A percentile compares a stretch with the other conserved stretches of the same genome.
Evolutionary conservation across 2,797 vertebrate species (phyloP).

Genomic region (Sebastes jordani): DNA sequence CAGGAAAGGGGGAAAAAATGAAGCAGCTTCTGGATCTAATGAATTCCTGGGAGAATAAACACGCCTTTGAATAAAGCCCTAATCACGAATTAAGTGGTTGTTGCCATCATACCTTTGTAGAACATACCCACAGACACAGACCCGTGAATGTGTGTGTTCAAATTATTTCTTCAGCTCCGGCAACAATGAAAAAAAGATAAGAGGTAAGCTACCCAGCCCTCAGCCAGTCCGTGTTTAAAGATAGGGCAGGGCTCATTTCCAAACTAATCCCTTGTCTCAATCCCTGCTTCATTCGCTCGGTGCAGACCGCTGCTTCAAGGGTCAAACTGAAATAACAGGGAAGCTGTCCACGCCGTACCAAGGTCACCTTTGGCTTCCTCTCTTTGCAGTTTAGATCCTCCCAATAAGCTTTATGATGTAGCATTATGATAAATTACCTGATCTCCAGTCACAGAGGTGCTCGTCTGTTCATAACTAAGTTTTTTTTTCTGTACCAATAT

Average conservation of each 20-base stretch:
- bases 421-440: constrained; percentile 44
- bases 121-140: constrained; percentile 73
- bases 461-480: constrained; percentile 25
- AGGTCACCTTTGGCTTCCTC: constrained; percentile 62
- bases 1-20: constrained; percentile 71
- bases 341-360: constrained; percentile 39
- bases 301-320: constrained; percentile 57
- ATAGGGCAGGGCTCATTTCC: constrained; percentile 74
- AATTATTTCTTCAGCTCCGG: constrained; percentile 73
- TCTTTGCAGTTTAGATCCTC: constrained; percentile 30
- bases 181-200: constrained; percentile 72
- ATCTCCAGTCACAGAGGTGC: constrained; percentile 25
- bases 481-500: constrained; percentile 45
- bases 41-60: constrained; percentile 89
- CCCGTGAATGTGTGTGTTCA: constrained; percentile 69
- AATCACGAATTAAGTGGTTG: constrained; percentile 89
- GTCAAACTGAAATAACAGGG: constrained; percentile 63
- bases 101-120: constrained; percentile 84
- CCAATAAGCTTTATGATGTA: constrained; percentile 29
- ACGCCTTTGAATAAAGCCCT: constrained; percentile 86
- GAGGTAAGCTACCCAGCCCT: constrained; percentile 66
- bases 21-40: constrained; percentile 87
- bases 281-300: constrained; percentile 65
- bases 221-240: constrained; percentile 62
- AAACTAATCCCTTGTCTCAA: constrained; percentile 73